These are phyloP conservation scores for Opisthograptis luteolata DNA, from an alignment of 2,888 invertebrate species.

Conservation along the genomic window DNA sequence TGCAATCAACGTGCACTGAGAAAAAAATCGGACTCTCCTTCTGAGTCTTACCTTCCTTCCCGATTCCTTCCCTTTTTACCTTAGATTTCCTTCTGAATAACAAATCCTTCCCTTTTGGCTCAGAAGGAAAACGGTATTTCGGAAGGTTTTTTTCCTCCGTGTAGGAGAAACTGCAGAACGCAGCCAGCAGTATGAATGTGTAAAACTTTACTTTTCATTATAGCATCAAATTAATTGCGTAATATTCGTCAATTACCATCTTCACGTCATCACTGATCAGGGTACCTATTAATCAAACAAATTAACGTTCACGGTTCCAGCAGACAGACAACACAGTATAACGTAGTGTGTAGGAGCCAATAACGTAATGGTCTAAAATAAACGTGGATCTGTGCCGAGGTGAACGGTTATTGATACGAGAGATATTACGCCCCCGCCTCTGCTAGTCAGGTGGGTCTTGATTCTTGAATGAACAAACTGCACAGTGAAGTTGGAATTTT, in stretches of 20 bases:
- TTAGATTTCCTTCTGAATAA: too few species aligned
- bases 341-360: conserved; percentile 18
- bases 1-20: too few species aligned
- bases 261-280: conserved; percentile 5
- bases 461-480: conserved; percentile 2
- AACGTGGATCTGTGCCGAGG: conserved; percentile 50
- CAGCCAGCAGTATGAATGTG: too few species aligned
- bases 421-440: conserved; percentile 5
- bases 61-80: too few species aligned
- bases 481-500: too few species aligned
- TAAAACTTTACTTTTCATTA: too few species aligned
- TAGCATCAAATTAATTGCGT: conserved; percentile 1
- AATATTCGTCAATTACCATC: conserved; percentile 3
- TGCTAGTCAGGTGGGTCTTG: neutral
- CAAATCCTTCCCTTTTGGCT: too few species aligned
- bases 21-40: too few species aligned
- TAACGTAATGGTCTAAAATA: conserved; percentile 50
- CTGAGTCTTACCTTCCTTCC: too few species aligned
- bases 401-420: conserved; percentile 39
- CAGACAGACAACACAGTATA: conserved; percentile 17
- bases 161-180: too few species aligned
- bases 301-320: conserved; percentile 42
- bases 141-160: too few species aligned
- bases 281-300: conserved; percentile 31
- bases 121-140: too few species aligned